Base-by-base conservation (phyloP, 2,888 invertebrate species). In the Choristoneura rosaceana region DNA sequence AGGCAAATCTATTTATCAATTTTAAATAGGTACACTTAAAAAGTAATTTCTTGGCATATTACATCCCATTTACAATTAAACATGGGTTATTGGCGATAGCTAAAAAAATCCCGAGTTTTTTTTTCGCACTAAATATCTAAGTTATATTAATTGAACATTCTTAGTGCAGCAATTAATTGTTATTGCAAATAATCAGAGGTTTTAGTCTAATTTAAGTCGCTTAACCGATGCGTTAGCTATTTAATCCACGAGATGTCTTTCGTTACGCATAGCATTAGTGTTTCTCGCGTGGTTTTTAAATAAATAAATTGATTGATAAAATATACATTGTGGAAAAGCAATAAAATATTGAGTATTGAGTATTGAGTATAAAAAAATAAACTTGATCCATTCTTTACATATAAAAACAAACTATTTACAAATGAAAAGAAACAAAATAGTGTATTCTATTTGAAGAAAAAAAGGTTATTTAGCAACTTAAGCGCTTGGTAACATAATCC, bases 201-300 rank as follows among this genome's bases (percentile, higher is more conserved):
- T 10, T 55, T 25, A 12, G 25, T 25, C 25, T 12, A 10, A n/a
- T 5, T 52, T 52, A 5, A 52, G 52, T 4, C 2, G 15, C 52
- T 17, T 17, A 4, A 2, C 5, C 12, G 52, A 17, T 8, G 9
- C 1, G 1, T 15, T 15, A 15, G 9, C 12, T 52, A 25, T 25
- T 5, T 55, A 55, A 25, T 12, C 12, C 8, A 55, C 10, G 12
- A 52, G 15, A n/a, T 15, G 50, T 1, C 25, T 0, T 25, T 2
- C 4, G 9, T 55, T 4, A 9, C 15, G 9, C 55, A 10, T 52
- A 15, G 60, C 17, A n/a, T 55, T 55, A 71, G 71, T 71, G 71
- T 71, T 62, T 71, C 66, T 71, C 71, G 71, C 71, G 60, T 12
- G 0, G 14, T 9, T 52, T 47, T 59, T 9, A 3, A 61, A 62